Evolutionary conservation across 2,888 invertebrate species (phyloP).

Genomic region (Ceriagrion tenellum): DNA sequence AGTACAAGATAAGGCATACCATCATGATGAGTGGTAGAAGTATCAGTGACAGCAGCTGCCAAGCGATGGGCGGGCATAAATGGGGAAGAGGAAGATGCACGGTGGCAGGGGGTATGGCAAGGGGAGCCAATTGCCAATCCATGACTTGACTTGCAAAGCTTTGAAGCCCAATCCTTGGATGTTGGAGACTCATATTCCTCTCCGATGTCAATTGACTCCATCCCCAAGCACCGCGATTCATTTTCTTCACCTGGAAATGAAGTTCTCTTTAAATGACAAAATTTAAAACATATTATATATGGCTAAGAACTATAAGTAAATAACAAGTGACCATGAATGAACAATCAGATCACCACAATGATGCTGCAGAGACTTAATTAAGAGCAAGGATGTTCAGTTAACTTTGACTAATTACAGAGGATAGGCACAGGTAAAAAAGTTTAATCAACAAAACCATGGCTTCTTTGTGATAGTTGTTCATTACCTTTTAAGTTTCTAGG

Average conservation of each 20-base stretch:
- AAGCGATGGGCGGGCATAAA: constrained; percentile 56
- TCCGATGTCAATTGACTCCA: constrained; percentile 63
- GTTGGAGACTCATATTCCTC: constrained; percentile 61
- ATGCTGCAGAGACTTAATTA: too few relatives aligned
- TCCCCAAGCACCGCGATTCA: constrained; percentile 57
- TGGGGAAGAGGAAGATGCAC: constrained; percentile 46
- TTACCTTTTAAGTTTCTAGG: too few relatives aligned
- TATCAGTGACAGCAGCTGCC: constrained; percentile 55
- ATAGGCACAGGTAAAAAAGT: too few relatives aligned
- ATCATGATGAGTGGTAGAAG: constrained; percentile 57
- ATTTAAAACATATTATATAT: too few relatives aligned
- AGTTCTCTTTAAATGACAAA: neutral
- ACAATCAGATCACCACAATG: too few relatives aligned
- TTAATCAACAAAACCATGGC: too few relatives aligned
- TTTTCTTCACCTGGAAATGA: constrained; percentile 60
- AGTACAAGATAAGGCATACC: neutral
- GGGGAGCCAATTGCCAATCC: constrained; percentile 63
- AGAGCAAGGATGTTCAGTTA: too few relatives aligned
- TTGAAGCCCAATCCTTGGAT: constrained; percentile 44
- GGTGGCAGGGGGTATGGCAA: constrained; percentile 60
- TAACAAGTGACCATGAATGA: too few relatives aligned
- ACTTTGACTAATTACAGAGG: too few relatives aligned
- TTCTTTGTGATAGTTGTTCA: too few relatives aligned
- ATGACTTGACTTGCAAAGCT: constrained; percentile 50
- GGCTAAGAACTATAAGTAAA: too few relatives aligned